phyloP scores from a whole-genome alignment of 2,888 invertebrate genomes.

The Tupiocoris notatus region DNA sequence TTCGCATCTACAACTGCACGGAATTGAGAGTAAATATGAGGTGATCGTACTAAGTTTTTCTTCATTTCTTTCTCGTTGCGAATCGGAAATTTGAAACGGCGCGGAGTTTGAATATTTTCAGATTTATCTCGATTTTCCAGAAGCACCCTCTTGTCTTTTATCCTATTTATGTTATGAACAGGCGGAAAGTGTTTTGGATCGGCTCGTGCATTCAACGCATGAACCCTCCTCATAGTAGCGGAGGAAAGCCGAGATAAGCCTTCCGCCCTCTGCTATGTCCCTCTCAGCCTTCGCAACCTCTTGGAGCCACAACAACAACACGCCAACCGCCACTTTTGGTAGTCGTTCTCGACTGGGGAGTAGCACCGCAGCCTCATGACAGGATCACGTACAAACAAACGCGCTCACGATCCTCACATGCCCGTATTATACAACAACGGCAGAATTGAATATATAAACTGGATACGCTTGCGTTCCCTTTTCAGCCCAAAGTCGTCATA shows the following conservation, averaged over 20 bases:
- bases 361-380: neutral
- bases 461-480: neutral
- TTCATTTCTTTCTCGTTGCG: no score
- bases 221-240: neutral
- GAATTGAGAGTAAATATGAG: no score
- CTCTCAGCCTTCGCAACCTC: neutral
- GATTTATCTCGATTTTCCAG: no score
- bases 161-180: neutral
- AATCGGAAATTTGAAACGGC: no score
- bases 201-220: neutral
- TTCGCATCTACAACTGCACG: no score
- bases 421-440: neutral
- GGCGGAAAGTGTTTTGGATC: neutral
- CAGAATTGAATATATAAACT: neutral
- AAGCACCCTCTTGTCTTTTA: neutral
- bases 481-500: neutral
- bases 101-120: no score
- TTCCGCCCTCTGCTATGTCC: neutral
- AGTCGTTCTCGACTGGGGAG: neutral
- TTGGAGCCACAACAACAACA: neutral
- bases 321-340: neutral
- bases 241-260: neutral
- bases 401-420: neutral
- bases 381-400: neutral
- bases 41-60: no score